Evolutionary conservation across 2,797 vertebrate species (phyloP), one percentile per base, ranked within the genome.

Genomic region (Nothura maculosa): DNA sequence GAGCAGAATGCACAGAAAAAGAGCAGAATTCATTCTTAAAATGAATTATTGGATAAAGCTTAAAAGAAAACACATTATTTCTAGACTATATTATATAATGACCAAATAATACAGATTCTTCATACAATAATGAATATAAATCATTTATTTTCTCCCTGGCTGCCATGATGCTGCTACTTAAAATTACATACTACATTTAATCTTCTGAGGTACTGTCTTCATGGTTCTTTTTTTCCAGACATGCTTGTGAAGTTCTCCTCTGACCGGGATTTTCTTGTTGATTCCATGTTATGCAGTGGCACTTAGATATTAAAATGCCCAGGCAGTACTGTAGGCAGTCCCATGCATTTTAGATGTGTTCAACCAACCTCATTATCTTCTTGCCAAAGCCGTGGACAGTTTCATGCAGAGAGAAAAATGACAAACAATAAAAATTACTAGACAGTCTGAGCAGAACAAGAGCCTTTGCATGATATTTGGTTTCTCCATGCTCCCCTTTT

Each of bases 11-110:
- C 34, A 54, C 88, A 90, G 57, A 73, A 28, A 9, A 62, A 68
- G 12, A 72, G n/a, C 10, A 76, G 34, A n/a, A 73, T 77, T 14
- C 34, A 24, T 89, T 13, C 38, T 68, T 93, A 50, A 80, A 76
- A 40, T 22, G 38, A 38, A 38, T 38, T 62, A 25, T 61, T 85
- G 61, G 30, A 70, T 50, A 9, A 75, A 54, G 5, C 70, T 80
- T 74, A 45, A 90, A 87, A 54, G 34, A 84, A 28, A 18, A 22
- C 1, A 8, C 27, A 1, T 34, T 74, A 55, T 77, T 89, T 43
- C 50, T 61, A 45, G 25, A 34, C 54, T 85, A 1, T 61, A 57
- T 57, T 77, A 21, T 58, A 3, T 85, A 76, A 57, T 1, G 10
- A 9, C 38, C 42, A 82, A 72, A 87, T 24, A 70, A 42, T 60